Evolutionary conservation across 1,140 invertebrate species (phyloP).

Genomic region (Leguminivora glycinivorella): DNA sequence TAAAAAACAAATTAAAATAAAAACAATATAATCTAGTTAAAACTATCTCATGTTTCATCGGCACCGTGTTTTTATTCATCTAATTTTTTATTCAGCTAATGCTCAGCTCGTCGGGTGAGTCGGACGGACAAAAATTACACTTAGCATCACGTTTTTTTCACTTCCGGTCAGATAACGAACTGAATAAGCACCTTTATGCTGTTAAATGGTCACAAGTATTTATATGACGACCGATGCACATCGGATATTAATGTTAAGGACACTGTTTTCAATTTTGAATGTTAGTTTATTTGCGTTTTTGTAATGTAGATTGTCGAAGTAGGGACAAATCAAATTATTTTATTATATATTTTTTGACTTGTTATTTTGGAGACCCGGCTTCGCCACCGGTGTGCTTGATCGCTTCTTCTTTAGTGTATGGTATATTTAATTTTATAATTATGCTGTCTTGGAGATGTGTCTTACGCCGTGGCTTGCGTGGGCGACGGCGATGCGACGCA

Average conservation of each 20-base stretch:
- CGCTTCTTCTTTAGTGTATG: too few relatives aligned
- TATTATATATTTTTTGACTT: too few relatives aligned
- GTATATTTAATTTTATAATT: too few relatives aligned
- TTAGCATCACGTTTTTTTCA: conserved; percentile 59
- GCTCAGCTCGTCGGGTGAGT: conserved; percentile 45
- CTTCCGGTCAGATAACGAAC: conserved; percentile 69
- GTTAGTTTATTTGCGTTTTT: not conserved
- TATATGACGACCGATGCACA: not conserved
- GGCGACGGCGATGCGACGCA: too few relatives aligned
- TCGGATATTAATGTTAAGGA: not conserved
- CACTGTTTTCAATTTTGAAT: not conserved
- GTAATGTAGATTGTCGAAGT: too few relatives aligned
- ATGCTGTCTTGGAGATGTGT: too few relatives aligned
- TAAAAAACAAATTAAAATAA: conserved; percentile 65
- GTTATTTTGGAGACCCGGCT: too few relatives aligned
- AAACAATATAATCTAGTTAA: conserved; percentile 54
- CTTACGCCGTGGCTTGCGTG: too few relatives aligned
- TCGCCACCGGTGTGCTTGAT: too few relatives aligned
- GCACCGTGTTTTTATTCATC: conserved; percentile 62
- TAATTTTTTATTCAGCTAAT: conserved; percentile 66
- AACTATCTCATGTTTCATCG: conserved; percentile 66
- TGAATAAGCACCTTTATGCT: conserved; percentile 62
- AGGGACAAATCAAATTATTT: too few relatives aligned
- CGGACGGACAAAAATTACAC: conserved; percentile 59
- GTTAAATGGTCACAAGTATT: conserved; percentile 55